phyloP scores from a whole-genome alignment of 1,140 invertebrate species.

The Holcopasites calliopsidis region DNA sequence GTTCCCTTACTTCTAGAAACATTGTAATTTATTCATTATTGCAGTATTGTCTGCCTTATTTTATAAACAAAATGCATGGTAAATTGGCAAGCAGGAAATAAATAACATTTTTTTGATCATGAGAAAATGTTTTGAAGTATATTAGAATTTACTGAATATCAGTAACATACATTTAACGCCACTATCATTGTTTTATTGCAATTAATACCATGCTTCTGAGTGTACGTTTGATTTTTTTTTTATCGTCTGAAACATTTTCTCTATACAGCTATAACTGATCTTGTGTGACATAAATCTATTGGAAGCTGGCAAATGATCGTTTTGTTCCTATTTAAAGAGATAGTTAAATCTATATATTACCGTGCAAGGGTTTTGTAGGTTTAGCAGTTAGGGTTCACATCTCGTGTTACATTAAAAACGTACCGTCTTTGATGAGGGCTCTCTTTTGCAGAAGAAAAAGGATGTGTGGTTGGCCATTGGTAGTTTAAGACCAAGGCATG shows the following conservation, averaged over 20 bases:
- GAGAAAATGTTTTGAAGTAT: constrained; percentile 55
- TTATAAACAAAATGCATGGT: constrained; percentile 43
- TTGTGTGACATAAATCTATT: constrained; percentile 23
- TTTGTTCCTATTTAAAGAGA: constrained; percentile 37
- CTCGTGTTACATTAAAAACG: constrained; percentile 75
- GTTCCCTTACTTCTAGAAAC: constrained; percentile 4
- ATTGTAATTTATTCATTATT: constrained; percentile 28
- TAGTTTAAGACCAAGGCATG: constrained; percentile 80
- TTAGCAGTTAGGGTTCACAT: constrained; percentile 68
- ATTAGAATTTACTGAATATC: neutral
- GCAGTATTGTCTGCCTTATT: constrained; percentile 1
- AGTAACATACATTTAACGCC: constrained; percentile 4
- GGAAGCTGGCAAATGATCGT: constrained; percentile 30
- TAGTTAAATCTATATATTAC: constrained; percentile 43
- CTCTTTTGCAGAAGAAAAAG: constrained; percentile 80
- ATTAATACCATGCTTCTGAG: neutral
- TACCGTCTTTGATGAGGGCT: constrained; percentile 79
- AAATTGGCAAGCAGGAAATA: constrained; percentile 46
- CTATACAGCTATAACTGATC: constrained; percentile 16
- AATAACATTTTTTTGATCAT: neutral
- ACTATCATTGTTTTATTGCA: constrained; percentile 15
- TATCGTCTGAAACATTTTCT: constrained; percentile 57
- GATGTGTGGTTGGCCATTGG: constrained; percentile 80
- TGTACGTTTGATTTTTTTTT: constrained; percentile 1
- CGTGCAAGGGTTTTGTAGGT: constrained; percentile 53